Evolutionary conservation across 2,113 vertebrate genomes (phyloP).

Genomic region (Neomonachus schauinslandi): DNA sequence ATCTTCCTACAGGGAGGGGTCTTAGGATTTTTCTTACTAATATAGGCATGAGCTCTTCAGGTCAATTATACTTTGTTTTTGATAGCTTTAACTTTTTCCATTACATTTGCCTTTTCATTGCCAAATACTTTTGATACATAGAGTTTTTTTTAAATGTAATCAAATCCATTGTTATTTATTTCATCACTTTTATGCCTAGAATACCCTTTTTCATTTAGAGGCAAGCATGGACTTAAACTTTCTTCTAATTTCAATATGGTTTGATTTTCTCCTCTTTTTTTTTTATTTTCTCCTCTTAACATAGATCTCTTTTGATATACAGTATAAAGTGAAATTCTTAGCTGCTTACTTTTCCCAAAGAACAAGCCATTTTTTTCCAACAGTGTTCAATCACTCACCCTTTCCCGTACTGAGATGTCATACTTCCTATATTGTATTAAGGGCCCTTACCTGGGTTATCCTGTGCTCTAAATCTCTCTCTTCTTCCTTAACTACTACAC

Average conservation of each 20-base stretch:
- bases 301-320: not conserved
- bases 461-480: not conserved
- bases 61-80: conserved; percentile 26
- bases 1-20: not conserved
- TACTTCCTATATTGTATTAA: too few relatives aligned
- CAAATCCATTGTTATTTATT: not conserved
- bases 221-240: not conserved
- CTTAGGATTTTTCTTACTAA: not conserved
- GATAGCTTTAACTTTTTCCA: not conserved
- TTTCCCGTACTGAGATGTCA: not conserved
- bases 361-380: not conserved
- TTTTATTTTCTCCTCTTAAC: not conserved
- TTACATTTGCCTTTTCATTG: not conserved
- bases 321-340: not conserved
- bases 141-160: not conserved
- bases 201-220: not conserved
- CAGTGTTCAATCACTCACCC: not conserved
- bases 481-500: not conserved
- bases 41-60: not conserved
- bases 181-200: not conserved
- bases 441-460: not conserved
- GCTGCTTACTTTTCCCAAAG: not conserved
- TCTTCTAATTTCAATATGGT: conserved; percentile 38
- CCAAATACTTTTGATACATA: not conserved
- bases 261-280: not conserved